Base-by-base conservation (phyloP, 2,113 vertebrate species). In the Pycnonotus jocosus region DNA sequence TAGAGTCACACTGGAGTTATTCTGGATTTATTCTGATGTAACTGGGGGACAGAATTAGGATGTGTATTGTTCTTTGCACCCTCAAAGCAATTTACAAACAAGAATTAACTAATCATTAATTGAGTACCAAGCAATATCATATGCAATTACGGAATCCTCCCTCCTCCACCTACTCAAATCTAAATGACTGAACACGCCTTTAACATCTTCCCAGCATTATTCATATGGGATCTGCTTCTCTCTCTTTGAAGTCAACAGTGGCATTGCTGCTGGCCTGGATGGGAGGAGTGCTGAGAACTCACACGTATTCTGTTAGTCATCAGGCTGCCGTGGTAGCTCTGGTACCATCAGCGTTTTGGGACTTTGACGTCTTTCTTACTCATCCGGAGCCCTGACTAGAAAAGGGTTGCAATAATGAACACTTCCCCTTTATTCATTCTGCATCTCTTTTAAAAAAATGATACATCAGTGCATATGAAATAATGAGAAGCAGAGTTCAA, bases 131-230 rank as follows among this genome's bases (percentile, higher is more conserved):
- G 93, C 78, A 96, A 94, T 94, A 92, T 95, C 91, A 90, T 58
- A 78, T 0, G 56, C 81, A 96, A 96, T 97, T 96, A 96, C 3
- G 11, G 96, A 96, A 96, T 91, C 93, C 95, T 95, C 95, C 95
- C 96, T 96, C n/a, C 81, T 95, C 95, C 96, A 95, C 97, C 96
- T 97, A 94, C 92, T 95, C 81, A 48, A 82, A 91, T 92, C 69
- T 92, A 90, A 96, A 90, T 97, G 94, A 93, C 92, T 90, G 97
- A 97, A 96, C 96, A 97, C 90, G 4, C 95, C 95, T 96, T 94
- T 88, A 84, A 96, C 71, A 80, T 94, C 92, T 97, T 97, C 95
- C 94, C 95, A 95, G 86, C 81, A 80, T 95, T 95, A 94, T 96
- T 97, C 95, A 92, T 95, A 86, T 65, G 82, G 62, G 84, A 87